Evolutionary conservation across 2,113 vertebrate species (phyloP).

Genomic region (Callipepla californica): DNA sequence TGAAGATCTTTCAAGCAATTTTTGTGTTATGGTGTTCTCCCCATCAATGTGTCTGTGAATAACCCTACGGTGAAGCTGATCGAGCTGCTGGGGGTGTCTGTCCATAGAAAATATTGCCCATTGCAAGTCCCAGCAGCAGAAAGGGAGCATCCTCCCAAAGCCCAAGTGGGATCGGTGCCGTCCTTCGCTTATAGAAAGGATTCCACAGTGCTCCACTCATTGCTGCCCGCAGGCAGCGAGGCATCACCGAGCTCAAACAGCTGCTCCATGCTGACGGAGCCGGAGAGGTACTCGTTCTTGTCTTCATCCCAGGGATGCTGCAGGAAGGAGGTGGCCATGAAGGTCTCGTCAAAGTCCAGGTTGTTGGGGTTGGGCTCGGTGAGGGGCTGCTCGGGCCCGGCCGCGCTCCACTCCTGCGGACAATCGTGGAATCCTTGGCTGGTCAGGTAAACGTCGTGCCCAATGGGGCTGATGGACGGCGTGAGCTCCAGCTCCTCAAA

Average conservation of each 20-base stretch:
- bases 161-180: background rate
- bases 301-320: constrained; percentile 91
- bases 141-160: background rate
- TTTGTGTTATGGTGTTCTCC: background rate
- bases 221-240: constrained; percentile 77
- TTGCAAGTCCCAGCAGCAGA: background rate
- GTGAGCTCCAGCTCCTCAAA: constrained; percentile 83
- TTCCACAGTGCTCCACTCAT: constrained; percentile 81
- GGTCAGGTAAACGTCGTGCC: constrained; percentile 77
- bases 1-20: constrained; percentile 11
- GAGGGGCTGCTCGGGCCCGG: constrained; percentile 61
- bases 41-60: background rate
- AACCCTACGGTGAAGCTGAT: background rate
- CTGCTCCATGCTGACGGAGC: constrained; percentile 83
- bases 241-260: constrained; percentile 84
- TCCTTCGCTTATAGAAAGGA: constrained; percentile 80
- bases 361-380: constrained; percentile 75
- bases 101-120: constrained; percentile 31
- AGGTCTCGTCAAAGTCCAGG: constrained; percentile 90
- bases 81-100: background rate
- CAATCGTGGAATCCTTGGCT: constrained; percentile 77
- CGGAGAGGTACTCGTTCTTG: constrained; percentile 80
- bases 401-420: constrained; percentile 73
- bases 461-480: constrained; percentile 80
- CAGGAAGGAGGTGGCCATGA: constrained; percentile 90